Evolutionary conservation across 2,113 vertebrate species (phyloP), one percentile per base, ranked within the genome.

Genomic region (Bos indicus): DNA sequence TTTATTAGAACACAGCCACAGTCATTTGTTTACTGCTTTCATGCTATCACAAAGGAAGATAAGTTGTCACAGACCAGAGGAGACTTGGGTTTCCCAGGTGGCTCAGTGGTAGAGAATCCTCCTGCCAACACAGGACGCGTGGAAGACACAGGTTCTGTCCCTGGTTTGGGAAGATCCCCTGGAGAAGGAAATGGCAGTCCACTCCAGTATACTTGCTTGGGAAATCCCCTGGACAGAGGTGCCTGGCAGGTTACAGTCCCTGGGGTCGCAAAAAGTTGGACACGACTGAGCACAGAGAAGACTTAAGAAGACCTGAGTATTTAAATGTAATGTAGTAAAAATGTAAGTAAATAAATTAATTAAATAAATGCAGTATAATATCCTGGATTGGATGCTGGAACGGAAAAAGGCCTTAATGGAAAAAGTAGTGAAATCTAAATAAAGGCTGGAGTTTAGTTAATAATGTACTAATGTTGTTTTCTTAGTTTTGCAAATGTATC

Each of bases 391-490:
- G 64, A 52, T 91, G 52, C 83, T 97, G 19, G 33, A 85, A 64
- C n/a, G 59, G 86, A 88, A 90, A 88, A 90, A 81, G 46, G n/a
- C 88, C n/a, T 36, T 95, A 81, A 23, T 94, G 48, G 15, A 60
- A 83, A 96, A 87, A 90, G 14, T 86, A 48, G 43, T 83, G 25
- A 91, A 88, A 64, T 96, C 64, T 88, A 57, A 92, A 82, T 95
- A 33, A 91, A 95, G 28, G 78, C 64, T 94, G 14, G 30, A 83
- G n/a, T 88, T 94, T 71, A 90, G 57, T 83, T 90, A 95, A 64
- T 86, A 81, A 91, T 54, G 17, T 82, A 78, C 40, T 78, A 52
- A 77, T 67, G 52, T 11, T 91, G 25, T 25, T 84, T 90, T 94
- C n/a, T 92, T 94, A 43, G 56, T 93, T 95, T 95, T 96, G 59